Evolutionary conservation across 2,888 invertebrate genomes (phyloP), one percentile per base, ranked within the genome.

Genomic region (Helicoverpa assulta): DNA sequence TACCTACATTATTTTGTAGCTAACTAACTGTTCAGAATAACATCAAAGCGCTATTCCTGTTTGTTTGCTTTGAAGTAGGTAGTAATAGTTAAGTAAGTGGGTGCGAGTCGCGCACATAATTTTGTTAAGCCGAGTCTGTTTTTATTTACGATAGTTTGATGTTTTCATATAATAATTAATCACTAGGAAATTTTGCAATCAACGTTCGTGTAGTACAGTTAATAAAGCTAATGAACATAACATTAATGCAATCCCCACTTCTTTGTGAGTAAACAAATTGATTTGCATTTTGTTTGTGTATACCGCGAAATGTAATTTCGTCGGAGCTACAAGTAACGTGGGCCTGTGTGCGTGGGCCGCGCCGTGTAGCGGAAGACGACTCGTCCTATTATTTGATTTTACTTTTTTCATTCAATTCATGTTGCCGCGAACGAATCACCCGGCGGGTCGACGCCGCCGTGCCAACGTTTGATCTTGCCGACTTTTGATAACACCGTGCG

Each of bases 21-120:
- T 47, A 40, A 40, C 10, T 57, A 69, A 91, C 89, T 89, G 91
- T 90, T 91, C 89, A 89, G 86, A 89, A 88, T 85, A 78, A 92
- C 91, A 93, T 93, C 93, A 94, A 94, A 93, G 93, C 67, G 65
- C 64, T 76, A 66, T 66, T 83, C 83, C 86, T 87, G 86, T 85
- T 85, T 85, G 85, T 88, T 82, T 85, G 86, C 92, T 93, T 93
- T 93, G 93, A 93, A 90, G 91, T 91, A 85, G 85, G 91, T 91
- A 85, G 85, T 72, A 51, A 62, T 53, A 54, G 70, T 61, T 69
- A 62, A 55, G 33, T 55, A 18, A 68, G 68, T 70, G 61, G 68
- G 61, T 57, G 43, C 43, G 67, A 61, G 68, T 33, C 61, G 54
- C 68, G 68, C 70, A 61, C 60, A 68, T 55, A 60, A 54, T 68